Conservation (phyloP, 1,140 invertebrate genomes). For the Homarus americanus region DNA sequence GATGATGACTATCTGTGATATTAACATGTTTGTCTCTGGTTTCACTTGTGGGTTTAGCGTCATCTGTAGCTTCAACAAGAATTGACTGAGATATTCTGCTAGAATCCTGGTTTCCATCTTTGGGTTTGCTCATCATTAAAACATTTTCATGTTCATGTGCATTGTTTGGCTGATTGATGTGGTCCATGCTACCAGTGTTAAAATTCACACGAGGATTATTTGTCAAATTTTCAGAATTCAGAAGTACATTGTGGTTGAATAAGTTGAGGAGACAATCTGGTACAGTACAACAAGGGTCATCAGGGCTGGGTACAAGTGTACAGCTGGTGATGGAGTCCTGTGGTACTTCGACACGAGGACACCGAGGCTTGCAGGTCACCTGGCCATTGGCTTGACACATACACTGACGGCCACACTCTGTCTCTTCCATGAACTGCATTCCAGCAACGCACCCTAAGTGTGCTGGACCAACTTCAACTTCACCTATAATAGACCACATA, state of each 20-base stretch:
- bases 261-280: constrained; percentile 16
- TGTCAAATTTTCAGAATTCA: not conserved
- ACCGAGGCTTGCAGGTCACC: constrained; percentile 42
- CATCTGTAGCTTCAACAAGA: not conserved
- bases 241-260: not conserved
- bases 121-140: not conserved
- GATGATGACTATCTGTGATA: constrained; percentile 1
- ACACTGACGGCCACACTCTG: constrained; percentile 43
- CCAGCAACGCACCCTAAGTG: constrained; percentile 29
- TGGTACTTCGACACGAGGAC: constrained; percentile 21
- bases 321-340: constrained; percentile 14
- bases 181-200: not conserved
- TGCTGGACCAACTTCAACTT: not conserved
- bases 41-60: not conserved
- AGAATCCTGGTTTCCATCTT: not conserved
- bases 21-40: not conserved
- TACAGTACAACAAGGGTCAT: constrained; percentile 48
- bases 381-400: constrained; percentile 24
- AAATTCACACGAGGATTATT: not conserved
- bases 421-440: constrained; percentile 42
- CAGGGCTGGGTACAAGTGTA: constrained; percentile 31
- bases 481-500: constrained; percentile 48
- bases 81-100: not conserved
- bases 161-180: not conserved
- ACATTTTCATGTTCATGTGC: constrained; percentile 7